phyloP scores from a whole-genome alignment of 2,888 invertebrate genomes.

The Caenorhabditis angaria region DNA sequence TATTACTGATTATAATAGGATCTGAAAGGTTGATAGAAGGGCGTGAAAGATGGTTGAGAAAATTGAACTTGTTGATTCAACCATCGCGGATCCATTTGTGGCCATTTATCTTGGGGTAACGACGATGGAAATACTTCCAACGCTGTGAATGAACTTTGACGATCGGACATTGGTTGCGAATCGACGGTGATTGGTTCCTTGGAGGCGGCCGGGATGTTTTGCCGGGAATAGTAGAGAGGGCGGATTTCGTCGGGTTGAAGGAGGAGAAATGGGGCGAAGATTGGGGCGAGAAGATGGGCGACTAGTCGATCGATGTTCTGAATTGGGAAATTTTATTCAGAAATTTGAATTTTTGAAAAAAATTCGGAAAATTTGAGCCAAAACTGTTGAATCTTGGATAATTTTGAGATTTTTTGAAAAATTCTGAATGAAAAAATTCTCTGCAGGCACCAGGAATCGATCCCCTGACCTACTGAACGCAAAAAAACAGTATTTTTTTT shows the following conservation, averaged over 20 bases:
- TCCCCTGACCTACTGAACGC: neutral
- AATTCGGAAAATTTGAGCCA: no score
- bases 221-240: constrained; percentile 22
- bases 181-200: constrained; percentile 25
- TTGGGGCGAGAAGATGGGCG: constrained; percentile 39
- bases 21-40: constrained; percentile 37
- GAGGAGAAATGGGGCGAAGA: constrained; percentile 43
- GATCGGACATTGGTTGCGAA: constrained; percentile 23
- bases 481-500: neutral
- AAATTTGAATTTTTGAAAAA: no score
- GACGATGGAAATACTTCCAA: constrained; percentile 35
- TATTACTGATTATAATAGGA: constrained; percentile 30
- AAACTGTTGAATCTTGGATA: no score
- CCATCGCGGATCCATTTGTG: constrained; percentile 38
- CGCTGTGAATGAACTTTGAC: constrained; percentile 30
- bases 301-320: constrained; percentile 39
- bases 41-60: constrained; percentile 30
- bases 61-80: constrained; percentile 26
- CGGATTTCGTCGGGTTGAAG: constrained; percentile 44
- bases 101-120: constrained; percentile 37
- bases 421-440: neutral
- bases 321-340: no score
- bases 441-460: neutral
- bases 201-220: neutral
- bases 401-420: no score